Evolutionary conservation across 2,797 vertebrate species (phyloP).

Genomic region (Lutra lutra): DNA sequence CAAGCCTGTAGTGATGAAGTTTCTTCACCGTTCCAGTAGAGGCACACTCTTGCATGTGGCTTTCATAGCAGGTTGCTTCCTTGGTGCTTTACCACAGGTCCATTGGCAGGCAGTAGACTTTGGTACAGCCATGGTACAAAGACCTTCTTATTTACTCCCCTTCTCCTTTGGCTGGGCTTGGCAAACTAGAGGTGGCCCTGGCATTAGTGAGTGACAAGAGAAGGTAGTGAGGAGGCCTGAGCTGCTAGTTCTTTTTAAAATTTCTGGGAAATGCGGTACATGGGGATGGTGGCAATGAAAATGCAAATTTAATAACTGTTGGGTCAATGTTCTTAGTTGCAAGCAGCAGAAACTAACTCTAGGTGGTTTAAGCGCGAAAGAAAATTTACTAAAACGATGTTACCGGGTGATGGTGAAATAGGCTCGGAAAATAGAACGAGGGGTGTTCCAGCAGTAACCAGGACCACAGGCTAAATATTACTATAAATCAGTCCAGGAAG

Average conservation of each 20-base stretch:
- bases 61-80: conserved; percentile 90
- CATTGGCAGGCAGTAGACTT: conserved; percentile 90
- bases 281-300: background rate
- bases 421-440: background rate
- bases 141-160: too few relatives aligned
- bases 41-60: conserved; percentile 90
- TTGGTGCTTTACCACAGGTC: conserved; percentile 89
- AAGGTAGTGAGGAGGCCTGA: background rate
- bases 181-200: too few relatives aligned
- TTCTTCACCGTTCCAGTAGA: conserved; percentile 91
- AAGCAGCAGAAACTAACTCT: background rate
- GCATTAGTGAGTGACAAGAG: too few relatives aligned
- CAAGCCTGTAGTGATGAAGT: conserved; percentile 88
- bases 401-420: background rate
- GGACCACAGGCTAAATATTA: background rate
- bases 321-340: background rate
- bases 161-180: too few relatives aligned
- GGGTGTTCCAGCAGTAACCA: background rate
- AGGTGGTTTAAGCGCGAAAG: background rate
- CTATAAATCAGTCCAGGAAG: background rate
- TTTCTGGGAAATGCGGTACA: background rate
- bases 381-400: background rate
- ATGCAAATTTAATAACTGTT: background rate
- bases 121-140: conserved; percentile 70
- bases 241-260: background rate